Base-by-base conservation (phyloP, 2,113 vertebrate species). In the Solea senegalensis region DNA sequence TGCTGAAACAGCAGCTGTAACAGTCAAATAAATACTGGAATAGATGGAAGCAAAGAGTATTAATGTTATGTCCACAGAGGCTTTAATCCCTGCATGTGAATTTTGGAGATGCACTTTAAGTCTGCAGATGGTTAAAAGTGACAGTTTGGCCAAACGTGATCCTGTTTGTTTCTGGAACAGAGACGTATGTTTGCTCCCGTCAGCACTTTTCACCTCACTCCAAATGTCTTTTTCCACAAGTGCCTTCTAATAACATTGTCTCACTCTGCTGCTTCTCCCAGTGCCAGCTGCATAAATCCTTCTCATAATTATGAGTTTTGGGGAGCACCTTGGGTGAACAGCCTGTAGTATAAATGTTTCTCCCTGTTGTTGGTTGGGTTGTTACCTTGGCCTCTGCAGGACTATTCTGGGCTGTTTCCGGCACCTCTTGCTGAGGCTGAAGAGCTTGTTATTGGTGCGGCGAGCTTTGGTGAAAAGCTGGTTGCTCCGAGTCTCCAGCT, bases 391-490 rank as follows among this genome's bases (percentile, higher is more conserved):
- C 84, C 90, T 90, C 55, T 88, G 93, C 74, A 88, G 82, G 68
- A 90, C 73, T 82, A 94, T 91, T 90, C 88, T 91, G 44, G 94
- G 94, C 76, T 91, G 92, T n/a, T 88, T 90, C 48, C 85, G 87
- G 82, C 94, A 95, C 76, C 93, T 91, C 86, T 91, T 94, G 91
- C 93, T 94, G 34, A 95, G 93, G 81, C 84, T 92, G 88, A 94
- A 95, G 89, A 95, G 91, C 90, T 92, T 94, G 88, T 91, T 93
- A 80, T 92, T 69, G 9, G 84, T 80, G 74, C 88, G 92, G 7
- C 72, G 90, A 15, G 92, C 90, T 86, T 93, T 95, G 80, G 76
- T 62, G 61, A 91, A 64, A 65, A 95, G 91, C 86, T 86, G 90
- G 72, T 74, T 74, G 76, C 86, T 82, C 8, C 72, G 82, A 58